Evolutionary conservation across 1,140 invertebrate species (phyloP), one percentile per base, ranked within the genome.

Genomic region (Cylas formicarius): DNA sequence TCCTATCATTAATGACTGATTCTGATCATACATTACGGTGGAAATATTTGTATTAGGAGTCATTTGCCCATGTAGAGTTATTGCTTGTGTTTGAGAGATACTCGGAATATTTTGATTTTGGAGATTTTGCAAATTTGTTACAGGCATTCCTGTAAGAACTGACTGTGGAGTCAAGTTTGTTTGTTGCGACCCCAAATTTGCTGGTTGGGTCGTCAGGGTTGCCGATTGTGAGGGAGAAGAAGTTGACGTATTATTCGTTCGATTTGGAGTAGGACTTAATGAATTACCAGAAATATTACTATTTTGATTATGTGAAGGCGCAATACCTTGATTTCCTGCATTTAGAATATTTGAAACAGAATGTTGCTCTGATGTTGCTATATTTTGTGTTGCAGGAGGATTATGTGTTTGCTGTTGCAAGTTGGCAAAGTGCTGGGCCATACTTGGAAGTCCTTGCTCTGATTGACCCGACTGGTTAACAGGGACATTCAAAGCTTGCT

Each of bases 21-120:
- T 56, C 20, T 56, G 56, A 23, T 60, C 58, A 38, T 54, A 58
- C 34, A 52, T n/a, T n/a, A n/a, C n/a, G n/a, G n/a, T n/a, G n/a
- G 52, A 41, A 41, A 53, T 19, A 56, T 40, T 46, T 44, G 57
- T 23, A 53, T 44, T 52, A 57, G 57, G 35, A 38, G 35, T 42
- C 32, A 42, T 29, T 29, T 53, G 49, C 37, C n/a, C 10, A 28
- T 55, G 49, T 8, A 44, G 13, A 26, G 9, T 26, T 26, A n/a
- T 9, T 26, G 24, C 24, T 9, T n/a, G n/a, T n/a, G n/a, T n/a
- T n/a, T n/a, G n/a, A n/a, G n/a, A n/a, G n/a, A n/a, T n/a, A n/a
- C n/a, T n/a, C n/a, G n/a, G n/a, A n/a, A 5, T 5, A 28, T 28
- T 28, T 3, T 2, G 27, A 28, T 28, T 28, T 28, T 28, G 27